Evolutionary conservation across 1,140 invertebrate genomes (phyloP), one percentile per base, ranked within the genome.

Genomic region (Drosophila guanche): DNA sequence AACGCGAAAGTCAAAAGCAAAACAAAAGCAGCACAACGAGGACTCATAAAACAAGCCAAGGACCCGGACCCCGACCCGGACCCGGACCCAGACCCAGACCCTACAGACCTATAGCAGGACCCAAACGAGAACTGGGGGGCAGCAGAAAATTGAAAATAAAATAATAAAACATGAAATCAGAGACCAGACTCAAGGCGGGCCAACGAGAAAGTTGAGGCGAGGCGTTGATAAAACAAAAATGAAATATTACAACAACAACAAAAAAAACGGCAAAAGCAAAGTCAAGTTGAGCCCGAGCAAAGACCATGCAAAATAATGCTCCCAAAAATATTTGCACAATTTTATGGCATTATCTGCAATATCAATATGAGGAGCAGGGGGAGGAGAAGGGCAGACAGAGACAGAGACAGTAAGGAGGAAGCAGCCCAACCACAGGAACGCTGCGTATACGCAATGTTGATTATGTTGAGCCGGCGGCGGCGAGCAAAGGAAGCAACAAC

Each of bases 331-430:
- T 79, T 81, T 77, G 67, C 59, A 69, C 76, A 66, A 73, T 80
- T 78, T 83, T 86, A 79, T 79, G 76, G 77, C 72, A 80, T 80
- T 80, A 80, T 80, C 78, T 80, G 61, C 57, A 76, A 72, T 80
- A 80, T 80, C 72, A 80, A 79, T 79, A 79, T 14, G 42, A 40
- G 50, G 14, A 20, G 55, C 12, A 75, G 51, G 10, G 57, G 16
- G 20, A 33, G 52, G 52, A 45, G 27, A 48, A 37, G 42, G 10
- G 6, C 29, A 48, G 33, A 33, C 16, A 20, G 16, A 20, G 16
- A 20, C 16, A 20, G 16, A 20, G 16, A 20, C 16, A 20, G 12
- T 1, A 66, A 20, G 50, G 33, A 50, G 40, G 42, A 40, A 27
- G 27, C 22, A 62, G 45, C 29, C 29, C 55, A 65, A 63, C 73